Evolutionary conservation across 2,888 invertebrate genomes (phyloP), one percentile per base, ranked within the genome.

Genomic region (Parochlus steinenii): DNA sequence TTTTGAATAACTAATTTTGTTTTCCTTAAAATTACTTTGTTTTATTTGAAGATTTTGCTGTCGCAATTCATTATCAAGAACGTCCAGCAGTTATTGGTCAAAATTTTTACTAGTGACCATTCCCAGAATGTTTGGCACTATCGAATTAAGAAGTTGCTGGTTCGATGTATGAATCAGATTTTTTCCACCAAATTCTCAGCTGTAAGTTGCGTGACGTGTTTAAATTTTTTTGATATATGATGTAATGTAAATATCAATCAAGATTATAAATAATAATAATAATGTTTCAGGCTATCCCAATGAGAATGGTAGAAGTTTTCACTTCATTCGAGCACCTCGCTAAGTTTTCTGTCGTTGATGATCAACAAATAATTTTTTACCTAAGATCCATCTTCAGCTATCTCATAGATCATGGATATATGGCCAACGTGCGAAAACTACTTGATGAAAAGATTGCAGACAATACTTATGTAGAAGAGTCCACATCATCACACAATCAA

Each of bases 301-400:
- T 87, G 40, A 67, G 83, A 46, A 75, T 80, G 62, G 58, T 89
- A 48, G 82, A 85, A 53, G 70, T 77, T 17, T 82, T 79, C 47
- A 75, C 80, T 7, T 65, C 70, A 40, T 62, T 57, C 33, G 58
- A 55, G 42, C 58, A 51, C 32, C 55, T 53, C 33, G 59, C 51
- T 45, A 51, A 50, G 35, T 54, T 58, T 19, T 51, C 63, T 45
- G 55, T 52, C 31, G 51, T 48, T 32, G 35, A 42, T 35, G 32
- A 35, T 11, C 15, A 43, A 11, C 7, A 33, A 6, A 29, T 34
- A 14, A 48, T 49, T 14, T 47, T 41, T 26, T 59, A 56, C 45
- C 44, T 58, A 42, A 49, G 52, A 19, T 40, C 47, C 7, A 48
- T 59, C 7, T 58, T 55, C 44, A 46, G 48, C 23, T 58, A 54